phyloP scores from a whole-genome alignment of 1,140 invertebrate genomes.

The Sinella curviseta region DNA sequence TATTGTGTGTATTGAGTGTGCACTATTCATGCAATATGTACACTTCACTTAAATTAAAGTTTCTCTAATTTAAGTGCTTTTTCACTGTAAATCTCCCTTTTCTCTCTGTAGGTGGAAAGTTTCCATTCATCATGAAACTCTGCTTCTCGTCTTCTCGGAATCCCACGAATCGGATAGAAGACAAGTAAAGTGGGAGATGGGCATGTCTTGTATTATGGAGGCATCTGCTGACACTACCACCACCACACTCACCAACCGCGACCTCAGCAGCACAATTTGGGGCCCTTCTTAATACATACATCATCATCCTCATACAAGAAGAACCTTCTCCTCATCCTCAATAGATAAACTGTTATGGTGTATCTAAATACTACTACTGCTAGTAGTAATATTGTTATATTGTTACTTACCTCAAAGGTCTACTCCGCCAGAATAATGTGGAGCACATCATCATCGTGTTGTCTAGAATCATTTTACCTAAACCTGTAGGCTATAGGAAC shows the following conservation, averaged over 20 bases:
- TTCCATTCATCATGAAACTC: constrained; percentile 95
- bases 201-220: neutral
- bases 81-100: constrained; percentile 46
- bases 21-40: neutral
- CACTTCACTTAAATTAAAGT: constrained; percentile 2
- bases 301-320: no score
- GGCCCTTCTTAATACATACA: neutral
- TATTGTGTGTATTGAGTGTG: no score
- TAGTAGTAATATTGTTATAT: no score
- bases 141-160: constrained; percentile 83
- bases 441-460: no score
- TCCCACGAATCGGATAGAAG: constrained; percentile 43
- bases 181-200: constrained; percentile 37
- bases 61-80: constrained; percentile 18
- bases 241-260: no score
- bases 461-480: neutral
- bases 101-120: constrained; percentile 87
- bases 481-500: no score
- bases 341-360: no score
- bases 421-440: no score
- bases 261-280: neutral
- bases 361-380: no score
- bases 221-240: neutral
- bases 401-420: no score
- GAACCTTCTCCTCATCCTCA: no score